Evolutionary conservation across 2,113 vertebrate genomes (phyloP), one percentile per base, ranked within the genome.

Genomic region (Peromyscus leucopus): DNA sequence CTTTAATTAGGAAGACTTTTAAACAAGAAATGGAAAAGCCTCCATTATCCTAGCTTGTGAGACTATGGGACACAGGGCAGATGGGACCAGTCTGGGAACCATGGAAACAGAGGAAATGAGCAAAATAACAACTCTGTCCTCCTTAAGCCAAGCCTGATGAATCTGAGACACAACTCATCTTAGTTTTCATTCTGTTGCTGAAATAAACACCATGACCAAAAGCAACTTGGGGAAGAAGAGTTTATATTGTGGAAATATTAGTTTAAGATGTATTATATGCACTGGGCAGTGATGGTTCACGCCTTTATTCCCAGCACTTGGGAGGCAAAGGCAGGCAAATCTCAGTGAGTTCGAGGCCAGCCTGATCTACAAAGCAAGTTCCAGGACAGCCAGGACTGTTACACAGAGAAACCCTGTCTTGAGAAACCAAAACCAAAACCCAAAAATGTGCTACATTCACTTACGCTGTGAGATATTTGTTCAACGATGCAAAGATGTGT

Each of bases 281-380:
- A 7, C 67, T 36, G 31, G 33, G 33, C 0, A 7, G 33, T 71
- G 67, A 16, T 16, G 33, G 15, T 33, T 15, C 1, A 7, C 2
- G 2, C 15, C 67, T 71, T 36, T 71, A 33, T 19, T 72, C 33
- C n/a, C 69, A 72, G 33, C 33, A 22, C 61, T 63, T 63, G 69
- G n/a, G 69, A 72, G 17, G 36, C 69, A 71, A 17, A 71, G 33
- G 33, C 15, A 71, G 16, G 69, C 2, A 9, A 16, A 36, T 72
- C 16, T 21, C 69, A n/a, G 2, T 72, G 36, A 72, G 69, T n/a
- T 72, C 15, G 7, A n/a, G 7, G 33, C 16, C 69, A 72, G 16
- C 36, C 36, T 72, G 69, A 36, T 72, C 33, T n/a, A 72, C 69
- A 72, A 36, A 19, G 33, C 6, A 11, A 19, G 33, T 71, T 71